Evolutionary conservation across 2,888 invertebrate genomes (phyloP), one percentile per base, ranked within the genome.

Genomic region (Dryobotodes eremita): DNA sequence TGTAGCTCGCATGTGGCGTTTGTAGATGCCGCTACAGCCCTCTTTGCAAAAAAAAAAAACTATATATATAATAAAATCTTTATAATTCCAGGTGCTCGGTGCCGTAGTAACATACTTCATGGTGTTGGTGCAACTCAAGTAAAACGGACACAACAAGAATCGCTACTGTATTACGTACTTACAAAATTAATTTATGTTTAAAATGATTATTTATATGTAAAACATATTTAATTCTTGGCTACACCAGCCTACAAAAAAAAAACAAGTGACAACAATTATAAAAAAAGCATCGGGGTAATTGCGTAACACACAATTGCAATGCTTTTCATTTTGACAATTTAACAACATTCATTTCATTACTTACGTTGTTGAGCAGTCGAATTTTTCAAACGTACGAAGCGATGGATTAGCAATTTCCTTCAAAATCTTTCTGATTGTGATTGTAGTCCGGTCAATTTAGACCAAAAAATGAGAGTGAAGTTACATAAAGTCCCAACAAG

Each of bases 61-160:
- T n/a, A n/a, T n/a, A n/a, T n/a, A n/a, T n/a, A n/a, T n/a, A n/a
- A n/a, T n/a, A n/a, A 20, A 36, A 36, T 11, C 17, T 4, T n/a
- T 15, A 36, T 57, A 13, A 42, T 84, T 95, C 78, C 93, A 98
- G 98, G 98, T 99, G 20, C 97, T 99, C 59, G 98, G 98, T 85
- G 98, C 98, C 61, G 98, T 98, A 8, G 98, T 99, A 0, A 99
- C 98, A 50, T 98, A 99, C 95, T 99, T 99, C 97, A 98, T 99
- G 98, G 98, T 98, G 96, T 96, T 99, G 97, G 98, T 99, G 73
- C 98, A 98, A 94, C 97, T 99, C 92, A 98, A 98, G 93, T 98
- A 97, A 96, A 94, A 57, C 1, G 13, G 48, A 46, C 1, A 15
- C 46, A 62, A 2, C 42, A 69, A 62, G 23, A n/a, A 42, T 42